Evolutionary conservation across 2,888 invertebrate genomes (phyloP).

Genomic region (Antheraea assamensis): DNA sequence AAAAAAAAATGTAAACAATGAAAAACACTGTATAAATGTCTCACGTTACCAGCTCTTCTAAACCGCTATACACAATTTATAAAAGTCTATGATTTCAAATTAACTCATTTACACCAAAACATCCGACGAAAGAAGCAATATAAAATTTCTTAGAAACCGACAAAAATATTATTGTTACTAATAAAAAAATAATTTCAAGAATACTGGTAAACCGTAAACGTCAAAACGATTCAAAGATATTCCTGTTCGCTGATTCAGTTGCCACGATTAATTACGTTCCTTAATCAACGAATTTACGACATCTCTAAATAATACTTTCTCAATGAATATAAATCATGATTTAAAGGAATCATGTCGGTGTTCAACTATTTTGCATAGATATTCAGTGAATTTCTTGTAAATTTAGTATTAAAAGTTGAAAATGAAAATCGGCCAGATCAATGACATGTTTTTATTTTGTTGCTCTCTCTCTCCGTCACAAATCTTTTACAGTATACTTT

Average conservation of each 20-base stretch:
- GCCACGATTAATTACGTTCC: neutral
- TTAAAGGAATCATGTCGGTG: no score
- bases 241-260: slow-evolving; percentile 8
- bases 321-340: neutral
- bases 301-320: neutral
- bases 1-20: no score
- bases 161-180: neutral
- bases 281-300: slow-evolving; percentile 12
- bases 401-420: no score
- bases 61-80: no score
- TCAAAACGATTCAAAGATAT: slow-evolving; percentile 8
- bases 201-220: neutral
- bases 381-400: neutral
- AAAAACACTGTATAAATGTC: neutral
- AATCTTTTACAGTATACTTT: no score
- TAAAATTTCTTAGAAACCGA: neutral
- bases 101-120: no score
- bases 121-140: neutral
- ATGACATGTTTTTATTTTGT: no score
- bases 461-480: no score
- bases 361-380: neutral
- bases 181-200: neutral
- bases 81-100: no score
- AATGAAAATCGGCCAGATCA: no score
- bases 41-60: neutral